These are phyloP conservation scores for Pogonomyrmex californicus DNA, from an alignment of 1,140 invertebrate genomes.

Conservation along the genomic window DNA sequence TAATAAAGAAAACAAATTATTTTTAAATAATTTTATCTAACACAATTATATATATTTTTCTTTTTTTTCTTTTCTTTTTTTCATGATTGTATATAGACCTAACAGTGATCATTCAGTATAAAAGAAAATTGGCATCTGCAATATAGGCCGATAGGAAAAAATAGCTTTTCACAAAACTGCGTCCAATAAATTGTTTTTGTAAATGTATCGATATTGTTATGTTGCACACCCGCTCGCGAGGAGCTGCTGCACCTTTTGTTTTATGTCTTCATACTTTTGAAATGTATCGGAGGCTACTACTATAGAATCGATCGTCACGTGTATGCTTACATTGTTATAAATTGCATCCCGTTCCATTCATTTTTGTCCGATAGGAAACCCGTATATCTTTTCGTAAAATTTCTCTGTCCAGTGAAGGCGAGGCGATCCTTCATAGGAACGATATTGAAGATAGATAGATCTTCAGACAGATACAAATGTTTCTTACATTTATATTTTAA, in stretches of 20 bases:
- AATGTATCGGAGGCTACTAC: slow-evolving; percentile 49
- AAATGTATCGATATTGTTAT: slow-evolving; percentile 50
- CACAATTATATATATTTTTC: background rate
- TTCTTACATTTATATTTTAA: slow-evolving; percentile 66
- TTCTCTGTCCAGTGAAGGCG: slow-evolving; percentile 58
- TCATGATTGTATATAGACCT: background rate
- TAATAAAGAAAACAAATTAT: background rate
- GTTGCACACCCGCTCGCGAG: slow-evolving; percentile 6
- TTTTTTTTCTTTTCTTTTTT: background rate
- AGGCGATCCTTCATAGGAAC: slow-evolving; percentile 71
- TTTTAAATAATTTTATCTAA: slow-evolving; percentile 2
- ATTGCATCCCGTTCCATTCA: slow-evolving; percentile 62
- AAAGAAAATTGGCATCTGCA: slow-evolving; percentile 40
- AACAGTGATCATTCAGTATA: background rate
- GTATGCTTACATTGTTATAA: slow-evolving; percentile 65
- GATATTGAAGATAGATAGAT: slow-evolving; percentile 75
- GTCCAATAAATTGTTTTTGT: slow-evolving; percentile 58
- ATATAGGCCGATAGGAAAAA: slow-evolving; percentile 39
- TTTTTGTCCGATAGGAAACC: slow-evolving; percentile 50
- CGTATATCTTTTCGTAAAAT: slow-evolving; percentile 73
- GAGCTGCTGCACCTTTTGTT: slow-evolving; percentile 37
- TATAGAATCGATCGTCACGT: slow-evolving; percentile 53
- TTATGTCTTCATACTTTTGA: slow-evolving; percentile 59
- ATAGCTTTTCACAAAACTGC: slow-evolving; percentile 32
- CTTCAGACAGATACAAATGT: slow-evolving; percentile 74